phyloP scores from a whole-genome alignment of 2,797 vertebrate species.

The Chelidonichthys spinosus region DNA sequence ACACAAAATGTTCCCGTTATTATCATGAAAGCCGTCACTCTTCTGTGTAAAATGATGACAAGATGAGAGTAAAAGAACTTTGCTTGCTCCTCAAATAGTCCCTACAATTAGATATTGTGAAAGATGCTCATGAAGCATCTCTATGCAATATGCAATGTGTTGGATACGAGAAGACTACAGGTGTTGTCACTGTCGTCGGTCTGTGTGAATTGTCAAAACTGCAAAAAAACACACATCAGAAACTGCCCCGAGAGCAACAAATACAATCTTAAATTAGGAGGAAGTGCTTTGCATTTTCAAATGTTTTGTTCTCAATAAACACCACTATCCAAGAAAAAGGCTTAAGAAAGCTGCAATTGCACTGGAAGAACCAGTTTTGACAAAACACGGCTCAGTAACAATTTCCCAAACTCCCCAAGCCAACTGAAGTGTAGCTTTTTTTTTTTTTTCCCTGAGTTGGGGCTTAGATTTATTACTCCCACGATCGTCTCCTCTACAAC shows the following conservation, averaged over 20 bases:
- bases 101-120: neutral
- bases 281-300: neutral
- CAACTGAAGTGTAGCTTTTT: constrained; percentile 25
- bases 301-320: neutral
- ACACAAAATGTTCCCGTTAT: neutral
- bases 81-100: neutral
- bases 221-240: neutral
- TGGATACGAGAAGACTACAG: neutral
- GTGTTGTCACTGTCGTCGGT: neutral
- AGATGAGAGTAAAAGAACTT: neutral
- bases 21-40: neutral
- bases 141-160: neutral
- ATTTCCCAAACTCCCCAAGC: neutral
- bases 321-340: neutral
- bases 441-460: neutral
- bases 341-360: neutral
- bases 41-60: neutral
- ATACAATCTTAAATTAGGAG: neutral
- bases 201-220: neutral
- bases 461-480: constrained; percentile 25
- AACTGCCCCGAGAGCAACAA: neutral
- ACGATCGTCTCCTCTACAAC: constrained; percentile 29
- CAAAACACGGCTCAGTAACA: neutral
- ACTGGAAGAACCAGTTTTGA: constrained; percentile 57
- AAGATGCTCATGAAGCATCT: neutral